Conservation (phyloP, 2,113 vertebrate species). For the Phyllopteryx taeniolatus region DNA sequence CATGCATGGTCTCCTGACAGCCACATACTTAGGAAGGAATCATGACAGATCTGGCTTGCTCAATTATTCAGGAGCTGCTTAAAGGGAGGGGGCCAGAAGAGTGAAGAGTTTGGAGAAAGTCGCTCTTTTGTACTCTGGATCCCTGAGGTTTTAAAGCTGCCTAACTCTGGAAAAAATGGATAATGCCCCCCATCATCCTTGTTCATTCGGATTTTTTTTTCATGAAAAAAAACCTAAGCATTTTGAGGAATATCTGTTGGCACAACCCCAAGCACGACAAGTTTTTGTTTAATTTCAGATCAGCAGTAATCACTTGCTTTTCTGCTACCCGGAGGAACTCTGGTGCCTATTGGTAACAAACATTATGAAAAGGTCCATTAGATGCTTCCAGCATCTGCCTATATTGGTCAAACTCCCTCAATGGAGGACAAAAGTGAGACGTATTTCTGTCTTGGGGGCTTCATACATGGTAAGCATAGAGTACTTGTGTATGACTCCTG, state of each 20-base stretch:
- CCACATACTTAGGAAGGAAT: conserved; percentile 25
- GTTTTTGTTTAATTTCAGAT: too few relatives aligned
- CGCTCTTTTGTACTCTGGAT: conserved; percentile 15
- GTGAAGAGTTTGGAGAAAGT: conserved; percentile 9
- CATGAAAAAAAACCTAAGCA: too few relatives aligned
- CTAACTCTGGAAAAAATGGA: not conserved
- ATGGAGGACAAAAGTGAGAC: too few relatives aligned
- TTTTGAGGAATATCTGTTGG: too few relatives aligned
- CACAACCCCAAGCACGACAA: too few relatives aligned
- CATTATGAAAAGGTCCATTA: too few relatives aligned
- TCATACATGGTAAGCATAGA: not conserved
- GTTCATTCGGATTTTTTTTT: too few relatives aligned
- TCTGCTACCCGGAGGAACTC: too few relatives aligned
- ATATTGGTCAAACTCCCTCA: too few relatives aligned
- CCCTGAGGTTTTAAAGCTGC: not conserved
- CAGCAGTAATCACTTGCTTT: too few relatives aligned
- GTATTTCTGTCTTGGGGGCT: not conserved
- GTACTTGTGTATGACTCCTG: not conserved
- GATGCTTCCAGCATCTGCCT: too few relatives aligned
- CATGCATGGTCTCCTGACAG: conserved; percentile 25
- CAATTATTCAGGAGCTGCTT: conserved; percentile 57
- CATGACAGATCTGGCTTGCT: conserved; percentile 40
- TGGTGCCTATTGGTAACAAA: too few relatives aligned
- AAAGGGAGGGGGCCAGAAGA: conserved; percentile 32
- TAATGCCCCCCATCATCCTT: not conserved